Conservation (phyloP, 2,113 vertebrate genomes). For the Dromaius novaehollandiae region DNA sequence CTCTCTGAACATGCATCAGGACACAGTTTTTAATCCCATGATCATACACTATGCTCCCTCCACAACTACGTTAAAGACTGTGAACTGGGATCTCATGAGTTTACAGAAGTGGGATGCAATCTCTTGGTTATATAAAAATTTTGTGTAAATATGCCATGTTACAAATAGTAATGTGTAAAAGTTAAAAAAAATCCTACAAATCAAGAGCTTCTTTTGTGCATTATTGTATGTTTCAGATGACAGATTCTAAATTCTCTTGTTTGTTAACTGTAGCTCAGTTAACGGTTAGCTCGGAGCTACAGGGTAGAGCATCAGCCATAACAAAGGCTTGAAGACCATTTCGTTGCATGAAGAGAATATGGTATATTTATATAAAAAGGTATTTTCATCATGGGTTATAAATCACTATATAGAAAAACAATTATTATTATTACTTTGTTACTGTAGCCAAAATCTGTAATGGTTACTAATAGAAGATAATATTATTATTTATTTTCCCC, state of each 20-base stretch:
- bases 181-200: background rate
- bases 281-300: background rate
- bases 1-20: background rate
- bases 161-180: background rate
- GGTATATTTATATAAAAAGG: background rate
- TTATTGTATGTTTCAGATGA: background rate
- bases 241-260: background rate
- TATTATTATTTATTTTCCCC: background rate
- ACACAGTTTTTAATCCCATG: background rate
- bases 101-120: background rate
- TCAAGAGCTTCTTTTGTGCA: background rate
- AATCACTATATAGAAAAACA: background rate
- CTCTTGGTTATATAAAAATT: background rate
- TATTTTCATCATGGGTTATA: background rate
- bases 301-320: background rate
- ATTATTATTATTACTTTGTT: background rate
- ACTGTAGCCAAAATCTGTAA: background rate
- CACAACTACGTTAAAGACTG: background rate
- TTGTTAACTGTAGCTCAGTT: background rate
- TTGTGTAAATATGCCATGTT: background rate
- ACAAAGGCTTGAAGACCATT: background rate
- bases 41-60: background rate
- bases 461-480: background rate
- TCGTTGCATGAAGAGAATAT: background rate
- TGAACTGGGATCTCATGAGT: background rate